These are phyloP conservation scores for Tenthredo mesomela DNA, from an alignment of 2,888 invertebrate species.

Conservation along the genomic window DNA sequence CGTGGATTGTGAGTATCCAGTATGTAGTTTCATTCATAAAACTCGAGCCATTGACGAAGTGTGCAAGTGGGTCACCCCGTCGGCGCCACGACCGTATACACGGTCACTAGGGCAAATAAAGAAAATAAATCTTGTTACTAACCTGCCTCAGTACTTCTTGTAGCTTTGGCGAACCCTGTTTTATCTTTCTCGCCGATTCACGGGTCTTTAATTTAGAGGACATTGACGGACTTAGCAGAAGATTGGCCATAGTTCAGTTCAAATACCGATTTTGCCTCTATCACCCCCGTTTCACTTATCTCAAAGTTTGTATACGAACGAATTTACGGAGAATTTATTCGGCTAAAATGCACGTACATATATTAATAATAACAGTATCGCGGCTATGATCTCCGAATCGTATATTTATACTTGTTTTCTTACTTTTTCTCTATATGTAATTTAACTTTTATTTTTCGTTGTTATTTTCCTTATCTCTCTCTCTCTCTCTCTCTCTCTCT, in stretches of 20 bases:
- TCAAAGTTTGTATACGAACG: neutral
- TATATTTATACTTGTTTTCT: neutral
- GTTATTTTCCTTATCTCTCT: neutral
- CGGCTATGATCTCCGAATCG: neutral
- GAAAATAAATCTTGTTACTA: slow-evolving; percentile 57
- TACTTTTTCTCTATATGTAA: neutral
- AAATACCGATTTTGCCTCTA: neutral
- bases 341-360: neutral
- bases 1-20: neutral
- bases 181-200: slow-evolving; percentile 67
- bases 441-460: slow-evolving; percentile 10
- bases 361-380: neutral
- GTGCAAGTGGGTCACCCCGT: slow-evolving; percentile 44
- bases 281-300: neutral
- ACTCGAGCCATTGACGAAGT: slow-evolving; percentile 35
- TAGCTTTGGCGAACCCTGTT: slow-evolving; percentile 74
- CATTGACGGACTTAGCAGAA: slow-evolving; percentile 61
- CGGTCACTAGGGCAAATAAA: neutral
- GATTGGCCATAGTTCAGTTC: slow-evolving; percentile 62
- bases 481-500: neutral
- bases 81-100: neutral
- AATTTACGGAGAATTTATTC: neutral
- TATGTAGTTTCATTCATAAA: slow-evolving; percentile 42
- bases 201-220: slow-evolving; percentile 65
- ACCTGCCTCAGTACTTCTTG: slow-evolving; percentile 76